Percentiles rank a stretch among this genome's conserved stretches.
Conservation (phyloP, 2,888 invertebrate genomes). For the Athetis lepigone region DNA sequence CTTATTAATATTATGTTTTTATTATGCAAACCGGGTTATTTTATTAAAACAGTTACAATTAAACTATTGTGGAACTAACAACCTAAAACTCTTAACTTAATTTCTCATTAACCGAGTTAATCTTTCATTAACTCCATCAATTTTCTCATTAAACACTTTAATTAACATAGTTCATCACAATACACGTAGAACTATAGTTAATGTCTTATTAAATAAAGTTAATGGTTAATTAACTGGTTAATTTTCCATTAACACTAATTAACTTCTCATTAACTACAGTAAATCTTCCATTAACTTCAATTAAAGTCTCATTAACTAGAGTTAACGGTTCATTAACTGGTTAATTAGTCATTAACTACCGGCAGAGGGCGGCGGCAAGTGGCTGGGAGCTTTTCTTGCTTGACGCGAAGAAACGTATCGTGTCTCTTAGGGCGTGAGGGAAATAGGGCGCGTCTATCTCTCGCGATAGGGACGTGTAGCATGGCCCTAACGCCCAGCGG, state of each 20-base stretch:
- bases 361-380: conserved; percentile 40
- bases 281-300: neutral
- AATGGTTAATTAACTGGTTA: neutral
- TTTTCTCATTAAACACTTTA: neutral
- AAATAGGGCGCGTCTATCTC: conserved; percentile 73
- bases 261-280: neutral
- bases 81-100: conserved; percentile 4
- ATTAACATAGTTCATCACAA: no score
- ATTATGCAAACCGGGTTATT: no score
- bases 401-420: conserved; percentile 69
- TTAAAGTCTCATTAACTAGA: neutral
- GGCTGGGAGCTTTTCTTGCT: conserved; percentile 44
- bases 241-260: no score
- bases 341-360: conserved; percentile 18
- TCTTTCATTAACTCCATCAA: no score
- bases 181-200: no score
- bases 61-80: neutral
- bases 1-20: no score
- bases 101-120: neutral
- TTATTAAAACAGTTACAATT: neutral
- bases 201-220: neutral
- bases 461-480: conserved; percentile 87
- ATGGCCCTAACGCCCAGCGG: conserved; percentile 92
- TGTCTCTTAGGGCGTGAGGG: conserved; percentile 77
- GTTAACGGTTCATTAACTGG: neutral